Evolutionary conservation across 2,888 invertebrate species (phyloP), one percentile per base, ranked within the genome.

Genomic region (Sinopyrophorus schimmeli): DNA sequence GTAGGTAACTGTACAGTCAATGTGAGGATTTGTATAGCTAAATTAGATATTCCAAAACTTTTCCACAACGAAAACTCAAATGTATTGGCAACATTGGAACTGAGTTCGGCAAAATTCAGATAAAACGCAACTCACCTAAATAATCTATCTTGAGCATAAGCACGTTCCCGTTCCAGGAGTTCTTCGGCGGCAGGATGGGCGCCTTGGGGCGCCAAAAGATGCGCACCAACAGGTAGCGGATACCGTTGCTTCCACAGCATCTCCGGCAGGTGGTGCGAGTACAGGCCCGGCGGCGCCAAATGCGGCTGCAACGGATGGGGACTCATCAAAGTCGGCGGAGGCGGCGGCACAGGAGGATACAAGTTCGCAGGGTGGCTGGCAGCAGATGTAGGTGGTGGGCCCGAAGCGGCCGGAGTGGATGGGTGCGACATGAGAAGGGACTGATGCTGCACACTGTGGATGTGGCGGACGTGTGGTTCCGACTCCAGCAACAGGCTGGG

Each of bases 231-330:
- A 65, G 55, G 72, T 57, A 80, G 79, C 55, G 79, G 79, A 61
- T 75, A 76, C 48, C 81, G 77, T 74, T 77, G 78, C 75, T 80
- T 80, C 80, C 80, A 81, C 80, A 81, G 70, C 76, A 80, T 76
- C 64, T 79, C 80, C 65, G 74, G 60, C 21, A 67, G 40, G 42
- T 62, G 66, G 47, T 66, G 74, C 57, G 77, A 71, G 68, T 78
- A 78, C 17, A 65, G 51, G 11, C 63, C 58, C 38, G 60, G 63
- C 51, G 71, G 62, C 39, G 64, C 58, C 17, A 63, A 62, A 55
- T 67, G 67, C 16, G 71, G 66, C 53, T 67, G 68, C 43, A 68
- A 66, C 41, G 63, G 67, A 24, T 65, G 57, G 20, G 73, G 70
- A 62, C 65, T 74, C 46, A 64, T 70, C 53, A 60, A 61, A 61